Evolutionary conservation across 2,113 vertebrate genomes (phyloP).

Genomic region (Ciconia stormi): DNA sequence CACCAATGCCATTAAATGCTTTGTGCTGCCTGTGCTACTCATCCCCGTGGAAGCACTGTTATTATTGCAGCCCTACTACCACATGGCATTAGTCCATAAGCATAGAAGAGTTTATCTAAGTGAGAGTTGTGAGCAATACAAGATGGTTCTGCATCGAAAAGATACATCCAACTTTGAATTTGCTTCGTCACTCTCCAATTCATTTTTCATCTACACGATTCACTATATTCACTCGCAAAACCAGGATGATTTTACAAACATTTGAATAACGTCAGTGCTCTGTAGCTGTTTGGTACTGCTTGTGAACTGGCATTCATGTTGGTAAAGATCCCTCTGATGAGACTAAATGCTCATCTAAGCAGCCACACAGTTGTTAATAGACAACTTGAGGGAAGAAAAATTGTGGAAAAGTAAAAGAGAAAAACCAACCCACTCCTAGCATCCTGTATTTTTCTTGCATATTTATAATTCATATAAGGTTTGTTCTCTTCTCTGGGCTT

Average conservation of each 20-base stretch:
- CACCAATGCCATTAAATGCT: conserved; percentile 5
- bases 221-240: not conserved
- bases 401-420: not conserved
- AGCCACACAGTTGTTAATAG: not conserved
- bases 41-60: not conserved
- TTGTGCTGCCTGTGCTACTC: not conserved
- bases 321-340: not conserved
- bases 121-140: not conserved
- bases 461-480: not conserved
- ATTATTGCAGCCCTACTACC: not conserved
- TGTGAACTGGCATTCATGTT: not conserved
- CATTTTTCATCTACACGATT: not conserved
- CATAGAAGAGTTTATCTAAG: not conserved
- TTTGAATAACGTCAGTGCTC: not conserved
- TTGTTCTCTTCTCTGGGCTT: not conserved
- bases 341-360: not conserved
- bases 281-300: not conserved
- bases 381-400: not conserved
- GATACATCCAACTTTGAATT: not conserved
- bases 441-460: not conserved
- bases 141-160: not conserved
- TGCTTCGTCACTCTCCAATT: conserved; percentile 19
- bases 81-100: not conserved
- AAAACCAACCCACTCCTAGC: not conserved
- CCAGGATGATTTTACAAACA: not conserved